Percentiles rank a stretch among this genome's conserved stretches.
These are phyloP conservation scores for Galeopterus variegatus DNA, from an alignment of 2,113 vertebrate genomes.

Conservation along the genomic window DNA sequence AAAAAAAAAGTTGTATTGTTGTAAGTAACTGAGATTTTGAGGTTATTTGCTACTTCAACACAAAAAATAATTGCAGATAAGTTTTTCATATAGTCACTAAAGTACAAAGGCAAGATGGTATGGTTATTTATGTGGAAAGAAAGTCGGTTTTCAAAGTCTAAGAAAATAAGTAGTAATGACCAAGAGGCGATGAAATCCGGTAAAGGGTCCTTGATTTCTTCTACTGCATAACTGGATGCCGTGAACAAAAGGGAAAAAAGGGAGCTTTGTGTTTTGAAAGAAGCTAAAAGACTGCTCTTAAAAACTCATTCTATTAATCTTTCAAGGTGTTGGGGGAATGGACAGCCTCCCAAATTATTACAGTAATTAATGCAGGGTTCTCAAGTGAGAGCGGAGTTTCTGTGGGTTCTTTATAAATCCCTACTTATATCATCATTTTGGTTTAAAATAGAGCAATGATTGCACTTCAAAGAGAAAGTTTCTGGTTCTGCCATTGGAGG, in stretches of 20 bases:
- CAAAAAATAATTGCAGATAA: not conserved
- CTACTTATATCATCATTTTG: not conserved
- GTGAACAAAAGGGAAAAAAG: not conserved
- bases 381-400: not conserved
- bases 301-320: not conserved
- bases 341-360: not conserved
- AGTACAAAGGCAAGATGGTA: not conserved
- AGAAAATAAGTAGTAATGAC: not conserved
- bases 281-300: not conserved
- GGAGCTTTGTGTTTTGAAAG: not conserved
- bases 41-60: not conserved
- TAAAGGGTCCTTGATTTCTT: not conserved
- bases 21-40: not conserved
- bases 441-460: not conserved
- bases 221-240: not conserved
- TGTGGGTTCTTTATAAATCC: not conserved
- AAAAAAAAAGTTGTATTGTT: not conserved
- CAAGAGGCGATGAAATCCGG: not conserved
- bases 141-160: not conserved
- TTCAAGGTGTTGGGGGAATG: accelerated
- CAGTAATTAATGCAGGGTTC: not conserved
- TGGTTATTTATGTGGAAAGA: not conserved
- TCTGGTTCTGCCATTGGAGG: not conserved
- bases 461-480: not conserved
- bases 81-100: not conserved